Evolutionary conservation across 2,888 invertebrate genomes (phyloP).

Genomic region (Nephrotoma flavescens): DNA sequence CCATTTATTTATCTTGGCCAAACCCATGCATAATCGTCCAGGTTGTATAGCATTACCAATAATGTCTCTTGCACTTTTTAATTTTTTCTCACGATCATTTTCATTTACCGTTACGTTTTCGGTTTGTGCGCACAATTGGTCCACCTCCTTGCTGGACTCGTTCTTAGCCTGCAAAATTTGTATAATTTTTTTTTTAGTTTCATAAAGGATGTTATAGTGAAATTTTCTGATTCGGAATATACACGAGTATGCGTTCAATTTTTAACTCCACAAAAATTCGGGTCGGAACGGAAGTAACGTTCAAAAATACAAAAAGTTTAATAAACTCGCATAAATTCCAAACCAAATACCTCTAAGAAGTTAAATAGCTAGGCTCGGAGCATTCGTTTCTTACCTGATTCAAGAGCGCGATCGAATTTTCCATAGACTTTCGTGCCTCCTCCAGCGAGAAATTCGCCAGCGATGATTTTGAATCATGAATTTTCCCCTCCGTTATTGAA

Average conservation of each 20-base stretch:
- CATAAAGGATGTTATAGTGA: conserved; percentile 15
- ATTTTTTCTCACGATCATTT: conserved; percentile 37
- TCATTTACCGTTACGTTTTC: conserved; percentile 27
- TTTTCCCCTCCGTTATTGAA: conserved; percentile 20
- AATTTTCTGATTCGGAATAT: no score
- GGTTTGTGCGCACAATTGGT: conserved; percentile 30
- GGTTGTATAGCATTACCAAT: conserved; percentile 52
- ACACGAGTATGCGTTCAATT: not conserved
- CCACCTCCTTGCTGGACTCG: conserved; percentile 30
- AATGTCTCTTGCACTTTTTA: conserved; percentile 54
- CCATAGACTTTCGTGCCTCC: conserved; percentile 40
- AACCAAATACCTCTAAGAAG: no score
- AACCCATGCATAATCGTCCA: conserved; percentile 18
- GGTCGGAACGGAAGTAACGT: not conserved
- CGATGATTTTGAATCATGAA: conserved; percentile 41
- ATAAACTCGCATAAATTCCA: no score
- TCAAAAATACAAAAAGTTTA: not conserved
- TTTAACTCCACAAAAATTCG: not conserved
- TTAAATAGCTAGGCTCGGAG: no score
- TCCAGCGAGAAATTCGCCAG: conserved; percentile 37
- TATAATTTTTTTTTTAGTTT: not conserved
- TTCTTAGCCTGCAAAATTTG: conserved; percentile 22
- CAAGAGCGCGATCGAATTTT: conserved; percentile 46
- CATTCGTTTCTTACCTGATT: conserved; percentile 29
- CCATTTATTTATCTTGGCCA: not conserved